These are phyloP conservation scores for Romanogobio albipinnatus DNA, from an alignment of 2,113 vertebrate species.

Conservation along the genomic window DNA sequence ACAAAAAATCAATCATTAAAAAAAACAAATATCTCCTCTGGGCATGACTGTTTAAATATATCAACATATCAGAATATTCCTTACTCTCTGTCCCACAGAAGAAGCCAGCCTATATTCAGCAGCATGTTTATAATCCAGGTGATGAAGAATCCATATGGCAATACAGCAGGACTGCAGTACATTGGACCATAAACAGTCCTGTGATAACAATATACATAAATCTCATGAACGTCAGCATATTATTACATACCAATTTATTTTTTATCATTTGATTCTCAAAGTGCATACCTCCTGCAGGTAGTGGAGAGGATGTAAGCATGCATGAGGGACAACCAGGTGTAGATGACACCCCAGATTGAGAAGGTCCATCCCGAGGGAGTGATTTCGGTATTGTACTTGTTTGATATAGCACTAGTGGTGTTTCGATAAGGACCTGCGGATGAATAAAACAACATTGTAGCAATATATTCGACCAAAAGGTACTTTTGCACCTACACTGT, in stretches of 20 bases:
- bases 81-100: conserved; percentile 76
- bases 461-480: neutral
- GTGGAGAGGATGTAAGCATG: conserved; percentile 62
- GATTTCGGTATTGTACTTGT: conserved; percentile 66
- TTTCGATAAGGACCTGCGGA: conserved; percentile 65
- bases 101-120: conserved; percentile 68
- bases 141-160: conserved; percentile 68
- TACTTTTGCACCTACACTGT: neutral
- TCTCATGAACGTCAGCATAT: neutral
- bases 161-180: conserved; percentile 69
- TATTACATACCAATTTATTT: neutral
- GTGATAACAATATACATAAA: conserved; percentile 2
- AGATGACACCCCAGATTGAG: conserved; percentile 73
- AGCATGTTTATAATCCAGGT: conserved; percentile 71
- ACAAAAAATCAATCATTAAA: too few species aligned
- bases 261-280: neutral
- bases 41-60: neutral
- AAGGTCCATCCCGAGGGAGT: conserved; percentile 76
- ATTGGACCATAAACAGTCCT: conserved; percentile 70
- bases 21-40: neutral
- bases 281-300: conserved; percentile 67
- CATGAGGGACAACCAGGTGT: conserved; percentile 66
- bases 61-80: neutral
- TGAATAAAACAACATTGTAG: neutral
- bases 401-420: conserved; percentile 63